Percentiles rank a stretch among this genome's conserved stretches.
Conservation (phyloP, 2,888 invertebrate species). For the Xiphydria camelus region DNA sequence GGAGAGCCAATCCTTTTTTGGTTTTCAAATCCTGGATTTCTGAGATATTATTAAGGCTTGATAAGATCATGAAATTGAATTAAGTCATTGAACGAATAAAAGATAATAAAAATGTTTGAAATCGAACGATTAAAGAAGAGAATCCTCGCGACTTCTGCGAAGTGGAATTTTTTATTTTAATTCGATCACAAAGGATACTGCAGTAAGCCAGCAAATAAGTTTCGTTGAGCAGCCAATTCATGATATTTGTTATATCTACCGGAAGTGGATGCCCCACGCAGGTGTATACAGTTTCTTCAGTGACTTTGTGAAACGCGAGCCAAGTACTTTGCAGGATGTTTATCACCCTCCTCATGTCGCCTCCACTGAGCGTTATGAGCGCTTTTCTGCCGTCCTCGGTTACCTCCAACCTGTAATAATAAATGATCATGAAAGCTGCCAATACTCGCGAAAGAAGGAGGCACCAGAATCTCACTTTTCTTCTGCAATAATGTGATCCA, state of each 20-base stretch:
- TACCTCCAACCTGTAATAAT: slow-evolving; percentile 70
- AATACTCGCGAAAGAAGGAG: background rate
- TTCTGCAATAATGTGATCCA: slow-evolving; percentile 79
- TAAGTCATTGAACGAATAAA: background rate
- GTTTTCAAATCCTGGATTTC: slow-evolving; percentile 84
- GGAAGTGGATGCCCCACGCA: slow-evolving; percentile 97
- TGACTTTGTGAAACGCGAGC: slow-evolving; percentile 87
- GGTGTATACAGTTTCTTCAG: slow-evolving; percentile 88
- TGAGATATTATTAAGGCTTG: slow-evolving; percentile 48
- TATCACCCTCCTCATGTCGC: slow-evolving; percentile 97
- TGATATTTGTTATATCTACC: slow-evolving; percentile 83
- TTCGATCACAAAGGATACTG: slow-evolving; percentile 76
- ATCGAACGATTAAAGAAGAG: too few relatives aligned
- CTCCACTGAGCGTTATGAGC: slow-evolving; percentile 84
- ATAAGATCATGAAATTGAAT: slow-evolving; percentile 24
- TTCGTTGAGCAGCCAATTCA: slow-evolving; percentile 83
- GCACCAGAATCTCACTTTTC: slow-evolving; percentile 70
- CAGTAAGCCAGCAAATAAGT: slow-evolving; percentile 74
- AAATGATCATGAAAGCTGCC: background rate
- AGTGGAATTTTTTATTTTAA: too few relatives aligned
- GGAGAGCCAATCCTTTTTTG: slow-evolving; percentile 87
- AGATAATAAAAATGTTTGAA: background rate
- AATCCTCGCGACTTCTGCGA: too few relatives aligned
- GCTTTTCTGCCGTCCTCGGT: slow-evolving; percentile 89
- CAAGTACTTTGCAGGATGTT: slow-evolving; percentile 97